Conservation (phyloP, 2,888 invertebrate species). For the Pammene fasciana region DNA sequence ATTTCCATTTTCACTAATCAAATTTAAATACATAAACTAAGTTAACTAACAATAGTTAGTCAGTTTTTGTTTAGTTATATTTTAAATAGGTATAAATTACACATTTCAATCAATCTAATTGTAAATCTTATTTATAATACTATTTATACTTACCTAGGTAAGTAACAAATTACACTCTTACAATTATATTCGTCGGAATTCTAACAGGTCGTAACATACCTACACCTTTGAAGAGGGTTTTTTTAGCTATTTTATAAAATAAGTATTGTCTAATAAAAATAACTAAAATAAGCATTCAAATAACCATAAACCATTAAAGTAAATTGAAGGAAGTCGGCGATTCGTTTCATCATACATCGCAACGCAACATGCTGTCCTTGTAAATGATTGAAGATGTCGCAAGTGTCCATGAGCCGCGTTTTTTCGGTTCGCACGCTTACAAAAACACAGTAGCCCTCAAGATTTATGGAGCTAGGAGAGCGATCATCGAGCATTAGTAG, state of each 20-base stretch:
- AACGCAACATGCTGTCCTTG: slow-evolving; percentile 42
- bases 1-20: too few relatives aligned
- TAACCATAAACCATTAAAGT: background rate
- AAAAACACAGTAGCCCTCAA: slow-evolving; percentile 65
- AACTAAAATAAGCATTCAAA: background rate
- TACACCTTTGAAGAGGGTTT: too few relatives aligned
- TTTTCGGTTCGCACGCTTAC: slow-evolving; percentile 44
- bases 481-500: slow-evolving; percentile 82
- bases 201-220: too few relatives aligned
- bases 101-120: too few relatives aligned
- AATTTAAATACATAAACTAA: too few relatives aligned
- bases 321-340: slow-evolving; percentile 44
- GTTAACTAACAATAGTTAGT: too few relatives aligned
- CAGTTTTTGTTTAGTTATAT: too few relatives aligned
- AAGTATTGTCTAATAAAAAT: background rate
- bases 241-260: background rate
- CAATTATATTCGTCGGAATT: too few relatives aligned
- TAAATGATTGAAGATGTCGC: slow-evolving; percentile 47
- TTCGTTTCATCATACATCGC: slow-evolving; percentile 47
- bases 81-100: too few relatives aligned
- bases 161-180: too few relatives aligned
- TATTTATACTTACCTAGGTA: too few relatives aligned
- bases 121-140: too few relatives aligned
- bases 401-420: slow-evolving; percentile 39
- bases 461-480: slow-evolving; percentile 75